Evolutionary conservation across 2,113 vertebrate species (phyloP).

Genomic region (Rostratula benghalensis): DNA sequence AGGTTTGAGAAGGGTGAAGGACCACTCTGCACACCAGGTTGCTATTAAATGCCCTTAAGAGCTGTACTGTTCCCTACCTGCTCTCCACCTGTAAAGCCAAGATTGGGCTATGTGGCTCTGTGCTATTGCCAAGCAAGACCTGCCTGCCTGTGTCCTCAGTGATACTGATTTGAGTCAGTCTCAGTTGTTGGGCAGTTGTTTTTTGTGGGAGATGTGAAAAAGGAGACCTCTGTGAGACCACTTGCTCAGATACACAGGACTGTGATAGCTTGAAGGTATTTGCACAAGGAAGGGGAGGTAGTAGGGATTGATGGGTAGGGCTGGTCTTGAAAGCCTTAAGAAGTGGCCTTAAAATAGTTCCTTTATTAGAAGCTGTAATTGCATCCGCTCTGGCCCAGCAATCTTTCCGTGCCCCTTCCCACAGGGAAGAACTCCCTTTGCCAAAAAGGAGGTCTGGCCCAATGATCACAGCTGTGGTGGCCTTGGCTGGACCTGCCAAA

Average conservation of each 20-base stretch:
- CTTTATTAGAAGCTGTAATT: not conserved
- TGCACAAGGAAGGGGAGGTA: not conserved
- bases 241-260: fast-evolving
- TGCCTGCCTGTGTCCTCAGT: not conserved
- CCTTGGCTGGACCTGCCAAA: not conserved
- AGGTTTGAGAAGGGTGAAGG: fast-evolving
- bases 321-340: not conserved
- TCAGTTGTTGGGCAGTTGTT: fast-evolving
- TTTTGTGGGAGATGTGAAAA: not conserved
- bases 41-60: not conserved
- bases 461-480: not conserved
- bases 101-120: not conserved
- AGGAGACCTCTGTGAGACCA: not conserved
- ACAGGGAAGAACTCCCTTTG: not conserved
- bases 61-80: not conserved
- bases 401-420: not conserved
- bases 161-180: too few relatives aligned
- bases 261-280: not conserved
- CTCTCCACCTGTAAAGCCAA: not conserved
- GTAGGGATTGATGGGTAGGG: not conserved
- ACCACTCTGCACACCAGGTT: too few relatives aligned
- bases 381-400: fast-evolving
- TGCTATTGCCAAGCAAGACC: not conserved
- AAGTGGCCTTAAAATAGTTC: not conserved
- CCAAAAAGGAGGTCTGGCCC: not conserved